phyloP scores from a whole-genome alignment of 2,888 invertebrate genomes.

The Anorthoa munda region DNA sequence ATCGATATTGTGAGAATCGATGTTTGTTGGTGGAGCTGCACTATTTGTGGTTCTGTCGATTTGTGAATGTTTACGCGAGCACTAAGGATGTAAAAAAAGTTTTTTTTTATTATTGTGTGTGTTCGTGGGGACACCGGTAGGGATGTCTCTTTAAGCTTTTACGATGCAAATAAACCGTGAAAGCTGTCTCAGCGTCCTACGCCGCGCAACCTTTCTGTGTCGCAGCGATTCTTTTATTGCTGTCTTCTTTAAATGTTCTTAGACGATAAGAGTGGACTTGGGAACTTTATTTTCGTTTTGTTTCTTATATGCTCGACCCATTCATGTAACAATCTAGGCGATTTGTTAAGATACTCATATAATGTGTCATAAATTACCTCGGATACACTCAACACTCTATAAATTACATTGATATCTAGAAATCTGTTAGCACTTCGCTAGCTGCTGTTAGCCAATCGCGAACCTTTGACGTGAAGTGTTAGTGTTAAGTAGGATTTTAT shows the following conservation, averaged over 20 bases:
- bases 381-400: constrained; percentile 33
- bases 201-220: constrained; percentile 24
- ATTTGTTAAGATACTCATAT: constrained; percentile 29
- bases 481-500: constrained; percentile 28
- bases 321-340: constrained; percentile 2
- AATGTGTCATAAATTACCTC: constrained; percentile 42
- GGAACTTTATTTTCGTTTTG: constrained; percentile 16
- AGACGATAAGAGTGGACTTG: constrained; percentile 29
- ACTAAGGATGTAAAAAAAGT: constrained; percentile 17
- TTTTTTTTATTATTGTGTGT: constrained; percentile 28
- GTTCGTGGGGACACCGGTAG: constrained; percentile 53
- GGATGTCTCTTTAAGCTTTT: constrained; percentile 67
- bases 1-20: constrained; percentile 63
- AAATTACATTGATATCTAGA: constrained; percentile 39
- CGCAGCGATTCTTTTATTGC: constrained; percentile 47
- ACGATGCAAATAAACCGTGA: constrained; percentile 55
- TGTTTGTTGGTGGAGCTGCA: constrained; percentile 60
- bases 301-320: constrained; percentile 7
- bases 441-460: constrained; percentile 16
- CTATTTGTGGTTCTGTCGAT: constrained; percentile 65
- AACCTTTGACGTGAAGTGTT: constrained; percentile 20
- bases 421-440: constrained; percentile 31
- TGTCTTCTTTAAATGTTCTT: constrained; percentile 51
- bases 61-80: constrained; percentile 34
- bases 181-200: constrained; percentile 37